Conservation (phyloP, 2,797 vertebrate genomes). For the Lycodopsis pacificus region DNA sequence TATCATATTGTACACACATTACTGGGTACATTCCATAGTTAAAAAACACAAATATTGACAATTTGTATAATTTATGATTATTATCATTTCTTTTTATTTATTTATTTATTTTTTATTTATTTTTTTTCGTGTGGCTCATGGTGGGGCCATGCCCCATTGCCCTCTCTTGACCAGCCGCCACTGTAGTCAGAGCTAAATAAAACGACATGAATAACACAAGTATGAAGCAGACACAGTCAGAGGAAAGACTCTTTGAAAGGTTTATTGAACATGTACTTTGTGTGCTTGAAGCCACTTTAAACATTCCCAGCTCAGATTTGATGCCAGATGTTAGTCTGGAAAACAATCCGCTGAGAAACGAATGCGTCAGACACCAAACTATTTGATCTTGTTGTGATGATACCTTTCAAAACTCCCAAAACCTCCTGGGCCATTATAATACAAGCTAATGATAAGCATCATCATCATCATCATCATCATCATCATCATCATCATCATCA, state of each 20-base stretch:
- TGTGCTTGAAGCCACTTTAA: background rate
- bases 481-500: too few relatives aligned
- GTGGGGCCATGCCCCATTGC: too few relatives aligned
- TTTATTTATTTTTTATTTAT: too few relatives aligned
- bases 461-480: too few relatives aligned
- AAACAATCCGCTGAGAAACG: background rate
- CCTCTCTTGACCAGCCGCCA: too few relatives aligned
- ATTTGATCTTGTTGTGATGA: background rate
- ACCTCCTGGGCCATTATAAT: background rate
- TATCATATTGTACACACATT: too few relatives aligned
- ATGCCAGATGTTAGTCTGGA: background rate
- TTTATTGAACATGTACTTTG: background rate
- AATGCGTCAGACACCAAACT: background rate
- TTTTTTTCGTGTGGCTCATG: too few relatives aligned
- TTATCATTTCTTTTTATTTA: too few relatives aligned
- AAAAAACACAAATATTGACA: too few relatives aligned
- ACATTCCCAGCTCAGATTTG: background rate
- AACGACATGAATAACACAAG: conserved; percentile 15
- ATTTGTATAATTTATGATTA: too few relatives aligned
- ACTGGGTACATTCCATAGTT: too few relatives aligned
- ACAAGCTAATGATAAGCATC: background rate
- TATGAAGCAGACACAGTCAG: conserved; percentile 22
- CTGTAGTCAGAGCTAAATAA: conserved; percentile 8
- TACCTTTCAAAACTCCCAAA: conserved; percentile 3
- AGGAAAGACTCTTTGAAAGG: conserved; percentile 16